Evolutionary conservation across 2,113 vertebrate species (phyloP), one percentile per base, ranked within the genome.

Genomic region (Chauna torquata): DNA sequence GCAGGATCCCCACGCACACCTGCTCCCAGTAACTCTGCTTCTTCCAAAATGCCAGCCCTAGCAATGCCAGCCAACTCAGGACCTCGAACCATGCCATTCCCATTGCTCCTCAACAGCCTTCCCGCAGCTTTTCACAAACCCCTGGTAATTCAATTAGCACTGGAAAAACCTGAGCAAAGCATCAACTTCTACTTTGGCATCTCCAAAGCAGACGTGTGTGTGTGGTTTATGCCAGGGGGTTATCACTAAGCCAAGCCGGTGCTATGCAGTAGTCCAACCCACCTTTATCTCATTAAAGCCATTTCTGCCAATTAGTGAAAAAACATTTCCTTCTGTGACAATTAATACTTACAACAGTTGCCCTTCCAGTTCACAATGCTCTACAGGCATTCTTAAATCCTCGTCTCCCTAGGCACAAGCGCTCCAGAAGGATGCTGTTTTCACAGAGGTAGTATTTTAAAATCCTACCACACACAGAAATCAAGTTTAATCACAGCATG

Each of bases 211-310:
- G 45, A 85, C 2, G 17, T 19, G 16, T 1, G 0, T 9, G 16
- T 25, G 4, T 38, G 38, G n/a, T 16, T 65, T 90, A 78, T 45
- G 82, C 2, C 1, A 22, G 20, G 34, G 28, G 14, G 24, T 80
- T 90, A 82, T 13, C 4, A 1, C 62, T 62, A 2, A 2, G 64
- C 27, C 17, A 82, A 0, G 0, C 30, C 36, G 0, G 0, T 74
- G 22, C 22, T 91, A 20, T 3, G 16, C 75, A 68, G 38, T 5
- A 68, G 32, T n/a, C 19, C 61, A 57, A 86, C 65, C n/a, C 44
- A 64, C 55, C 28, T 84, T 76, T 76, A 90, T 44, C 69, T 61
- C 2, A 1, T 84, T 94, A 88, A 86, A 84, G 47, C 42, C 1
- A 66, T 82, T 88, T 82, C 87, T 88, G 34, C 19, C 86, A 64